These are phyloP conservation scores for Heliconius melpomene DNA, from an alignment of 1,140 invertebrate species.

Conservation along the genomic window DNA sequence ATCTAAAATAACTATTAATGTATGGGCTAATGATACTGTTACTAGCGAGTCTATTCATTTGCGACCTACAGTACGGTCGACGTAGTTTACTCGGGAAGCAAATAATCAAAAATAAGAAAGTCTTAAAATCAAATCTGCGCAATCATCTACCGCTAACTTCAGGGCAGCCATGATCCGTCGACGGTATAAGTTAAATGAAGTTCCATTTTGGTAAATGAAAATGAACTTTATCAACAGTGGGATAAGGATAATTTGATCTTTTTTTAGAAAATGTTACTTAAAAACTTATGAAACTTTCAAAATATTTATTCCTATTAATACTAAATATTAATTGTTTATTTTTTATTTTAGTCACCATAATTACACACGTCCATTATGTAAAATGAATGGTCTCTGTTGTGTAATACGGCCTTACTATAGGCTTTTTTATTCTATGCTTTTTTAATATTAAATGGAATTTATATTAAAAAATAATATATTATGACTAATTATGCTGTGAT, in stretches of 20 bases:
- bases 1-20: background rate
- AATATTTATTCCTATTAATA: no score
- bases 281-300: no score
- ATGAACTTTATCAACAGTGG: slow-evolving; percentile 16
- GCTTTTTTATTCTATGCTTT: background rate
- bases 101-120: no score
- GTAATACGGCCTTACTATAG: background rate
- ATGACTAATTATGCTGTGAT: background rate
- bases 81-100: no score
- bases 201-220: slow-evolving; percentile 1
- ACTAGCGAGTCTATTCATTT: background rate
- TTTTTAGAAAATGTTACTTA: no score
- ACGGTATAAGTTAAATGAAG: background rate
- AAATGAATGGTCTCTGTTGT: background rate
- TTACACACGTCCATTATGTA: background rate
- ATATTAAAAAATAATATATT: background rate
- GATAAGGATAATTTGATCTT: background rate
- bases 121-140: no score
- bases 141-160: no score
- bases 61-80: background rate
- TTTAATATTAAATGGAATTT: background rate
- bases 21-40: background rate
- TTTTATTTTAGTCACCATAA: background rate
- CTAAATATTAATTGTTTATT: background rate
- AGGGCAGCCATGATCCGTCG: no score